These are phyloP conservation scores for Acropora yongei DNA, from an alignment of 64 coral and sea anemone species.

Conservation along the genomic window DNA sequence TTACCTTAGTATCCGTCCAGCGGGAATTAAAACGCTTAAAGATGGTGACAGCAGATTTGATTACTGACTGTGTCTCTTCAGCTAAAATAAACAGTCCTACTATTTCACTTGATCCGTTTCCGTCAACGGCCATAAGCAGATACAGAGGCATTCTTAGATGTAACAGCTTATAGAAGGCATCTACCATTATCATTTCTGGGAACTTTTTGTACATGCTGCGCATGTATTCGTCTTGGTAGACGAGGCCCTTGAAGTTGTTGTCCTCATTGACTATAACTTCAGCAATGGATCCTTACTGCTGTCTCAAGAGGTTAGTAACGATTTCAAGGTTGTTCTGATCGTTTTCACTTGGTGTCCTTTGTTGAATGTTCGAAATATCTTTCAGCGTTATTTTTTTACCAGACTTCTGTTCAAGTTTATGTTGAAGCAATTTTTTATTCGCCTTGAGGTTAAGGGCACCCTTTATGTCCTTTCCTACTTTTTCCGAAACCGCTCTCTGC, in stretches of 20 bases:
- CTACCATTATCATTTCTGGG: constrained; percentile 40
- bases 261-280: constrained; percentile 40
- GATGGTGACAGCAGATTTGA: constrained; percentile 1
- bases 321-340: constrained; percentile 13
- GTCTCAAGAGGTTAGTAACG: constrained; percentile 8
- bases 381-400: background rate
- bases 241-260: constrained; percentile 16
- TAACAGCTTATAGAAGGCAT: constrained; percentile 40
- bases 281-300: background rate
- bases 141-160: constrained; percentile 39
- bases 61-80: constrained; percentile 37
- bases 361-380: constrained; percentile 43
- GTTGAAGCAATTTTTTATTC: constrained; percentile 48
- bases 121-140: constrained; percentile 10
- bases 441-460: constrained; percentile 17
- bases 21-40: constrained; percentile 28
- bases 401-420: constrained; percentile 23
- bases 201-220: constrained; percentile 9
- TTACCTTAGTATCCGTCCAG: constrained; percentile 27
- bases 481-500: background rate
- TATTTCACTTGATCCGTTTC: constrained; percentile 16
- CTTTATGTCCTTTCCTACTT: constrained; percentile 7
- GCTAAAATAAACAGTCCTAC: constrained; percentile 30
- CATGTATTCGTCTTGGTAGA: constrained; percentile 37
- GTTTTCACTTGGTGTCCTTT: background rate